Percentiles rank a stretch among this genome's conserved stretches.
Evolutionary conservation across 2,888 invertebrate genomes (phyloP).

Genomic region (Caradrina kadenii): DNA sequence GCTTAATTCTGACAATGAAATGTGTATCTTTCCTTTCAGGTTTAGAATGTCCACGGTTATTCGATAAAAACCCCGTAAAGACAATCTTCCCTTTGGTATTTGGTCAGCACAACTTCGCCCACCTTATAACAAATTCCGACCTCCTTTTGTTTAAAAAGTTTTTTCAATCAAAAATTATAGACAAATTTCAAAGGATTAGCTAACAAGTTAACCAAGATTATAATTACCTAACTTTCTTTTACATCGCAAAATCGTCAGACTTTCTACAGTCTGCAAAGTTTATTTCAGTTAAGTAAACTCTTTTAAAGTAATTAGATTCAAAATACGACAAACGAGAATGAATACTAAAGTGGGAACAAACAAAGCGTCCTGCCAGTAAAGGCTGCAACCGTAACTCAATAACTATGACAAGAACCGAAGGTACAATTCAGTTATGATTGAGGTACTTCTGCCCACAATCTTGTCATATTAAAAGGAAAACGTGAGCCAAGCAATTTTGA

Average conservation of each 20-base stretch:
- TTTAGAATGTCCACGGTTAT: no score
- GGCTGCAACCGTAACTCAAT: constrained; percentile 48
- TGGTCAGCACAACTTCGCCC: background rate
- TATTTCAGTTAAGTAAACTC: constrained; percentile 47
- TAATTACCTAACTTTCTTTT: constrained; percentile 22
- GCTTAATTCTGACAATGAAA: no score
- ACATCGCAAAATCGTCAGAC: constrained; percentile 7
- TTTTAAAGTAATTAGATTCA: constrained; percentile 57
- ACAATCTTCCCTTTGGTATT: no score
- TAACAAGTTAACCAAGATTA: constrained; percentile 10
- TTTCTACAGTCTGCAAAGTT: constrained; percentile 37
- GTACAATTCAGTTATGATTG: constrained; percentile 18
- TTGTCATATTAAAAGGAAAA: constrained; percentile 7
- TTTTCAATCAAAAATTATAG: background rate
- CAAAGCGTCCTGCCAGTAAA: constrained; percentile 5
- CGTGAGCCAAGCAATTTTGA: background rate
- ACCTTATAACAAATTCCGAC: background rate
- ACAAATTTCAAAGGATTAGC: background rate
- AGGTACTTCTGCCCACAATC: constrained; percentile 3
- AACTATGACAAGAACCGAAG: constrained; percentile 25
- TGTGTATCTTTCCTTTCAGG: no score
- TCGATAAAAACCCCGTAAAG: no score
- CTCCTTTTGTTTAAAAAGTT: background rate
- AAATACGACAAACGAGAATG: constrained; percentile 50
- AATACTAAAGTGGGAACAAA: constrained; percentile 46